Base-by-base conservation (phyloP, 2,888 invertebrate species). In the Eulithis testata region DNA sequence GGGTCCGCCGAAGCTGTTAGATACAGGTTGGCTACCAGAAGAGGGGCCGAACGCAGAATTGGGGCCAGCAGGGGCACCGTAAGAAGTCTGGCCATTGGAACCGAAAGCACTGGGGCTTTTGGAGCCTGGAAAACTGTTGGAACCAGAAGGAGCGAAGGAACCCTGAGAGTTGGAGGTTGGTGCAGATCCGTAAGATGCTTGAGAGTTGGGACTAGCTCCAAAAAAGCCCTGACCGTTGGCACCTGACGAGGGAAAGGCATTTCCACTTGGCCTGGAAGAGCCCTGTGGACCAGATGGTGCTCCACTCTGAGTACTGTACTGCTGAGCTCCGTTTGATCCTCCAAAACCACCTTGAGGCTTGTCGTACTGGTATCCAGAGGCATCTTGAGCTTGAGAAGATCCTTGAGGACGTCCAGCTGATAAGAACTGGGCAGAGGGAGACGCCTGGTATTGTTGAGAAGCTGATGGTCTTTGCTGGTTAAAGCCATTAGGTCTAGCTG, bases 351-450 rank as follows among this genome's bases (percentile, higher is more conserved):
- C 60, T 45, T 76, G 77, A 27, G 84, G 83, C 11, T 64, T 74
- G 60, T 77, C 70, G 61, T 82, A 82, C 21, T 81, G 70, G 60
- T 82, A 82, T 57, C 82, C 82, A 36, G 76, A 73, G 40, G 76
- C 74, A 59, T 74, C 75, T 66, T 74, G 73, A 27, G 64, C 52
- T 53, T 71, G 73, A 37, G 69, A 71, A 47, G 72, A 50, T 49
- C 76, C 76, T 60, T 79, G 72, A 2, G 68, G 70, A 8, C 68
- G 65, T 54, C 64, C 60, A 51, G 50, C 57, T 31, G 71, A 68
- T 4, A 58, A 55, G 27, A 65, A 69, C 52, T 59, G 73, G 9
- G 68, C 72, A 50, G 73, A 63, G 47, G 68, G 72, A 53, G 76
- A 65, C 55, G 71, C 53, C 49, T 73, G 74, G 61, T 77, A 80